A percentile compares a stretch with the other conserved stretches of the same genome.
These are phyloP conservation scores for Ischnura elegans DNA, from an alignment of 2,888 invertebrate species.

Conservation along the genomic window DNA sequence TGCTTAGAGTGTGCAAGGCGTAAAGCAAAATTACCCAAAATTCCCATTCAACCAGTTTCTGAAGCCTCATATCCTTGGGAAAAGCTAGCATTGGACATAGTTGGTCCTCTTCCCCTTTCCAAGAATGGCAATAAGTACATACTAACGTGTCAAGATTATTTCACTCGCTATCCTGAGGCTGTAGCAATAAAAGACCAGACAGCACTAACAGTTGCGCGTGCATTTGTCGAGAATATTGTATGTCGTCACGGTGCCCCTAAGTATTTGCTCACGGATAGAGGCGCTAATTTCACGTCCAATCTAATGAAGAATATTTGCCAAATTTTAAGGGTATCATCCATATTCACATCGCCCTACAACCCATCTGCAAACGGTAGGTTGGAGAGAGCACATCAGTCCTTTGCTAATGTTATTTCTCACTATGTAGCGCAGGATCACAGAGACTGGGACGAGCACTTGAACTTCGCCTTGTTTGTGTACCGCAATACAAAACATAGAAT, in stretches of 20 bases:
- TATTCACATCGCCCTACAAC: too few species aligned
- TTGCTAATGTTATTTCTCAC: background rate
- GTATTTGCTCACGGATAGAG: too few species aligned
- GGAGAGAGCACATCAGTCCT: background rate
- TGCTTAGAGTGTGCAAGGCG: slow-evolving; percentile 53
- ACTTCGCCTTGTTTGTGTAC: background rate
- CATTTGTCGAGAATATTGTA: too few species aligned
- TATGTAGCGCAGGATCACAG: background rate
- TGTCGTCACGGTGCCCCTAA: too few species aligned
- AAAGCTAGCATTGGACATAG: slow-evolving; percentile 33
- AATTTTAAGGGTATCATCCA: slow-evolving; percentile 69
- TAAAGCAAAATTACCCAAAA: background rate
- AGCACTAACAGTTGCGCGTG: too few species aligned
- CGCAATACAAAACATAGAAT: too few species aligned
- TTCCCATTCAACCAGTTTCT: slow-evolving; percentile 3
- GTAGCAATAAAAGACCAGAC: too few species aligned
- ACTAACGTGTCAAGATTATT: slow-evolving; percentile 71
- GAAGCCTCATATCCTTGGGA: background rate
- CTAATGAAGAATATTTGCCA: slow-evolving; percentile 70
- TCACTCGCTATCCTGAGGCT: too few species aligned
- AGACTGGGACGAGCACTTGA: background rate
- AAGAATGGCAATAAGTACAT: slow-evolving; percentile 71
- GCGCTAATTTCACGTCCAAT: slow-evolving; percentile 71
- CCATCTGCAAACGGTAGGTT: too few species aligned
- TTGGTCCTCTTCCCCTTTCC: slow-evolving; percentile 43